Percentiles rank a stretch among this genome's conserved stretches.
These are phyloP conservation scores for Lepidocyrtoides sp. DNA, from an alignment of 2,888 invertebrate genomes.

Conservation along the genomic window DNA sequence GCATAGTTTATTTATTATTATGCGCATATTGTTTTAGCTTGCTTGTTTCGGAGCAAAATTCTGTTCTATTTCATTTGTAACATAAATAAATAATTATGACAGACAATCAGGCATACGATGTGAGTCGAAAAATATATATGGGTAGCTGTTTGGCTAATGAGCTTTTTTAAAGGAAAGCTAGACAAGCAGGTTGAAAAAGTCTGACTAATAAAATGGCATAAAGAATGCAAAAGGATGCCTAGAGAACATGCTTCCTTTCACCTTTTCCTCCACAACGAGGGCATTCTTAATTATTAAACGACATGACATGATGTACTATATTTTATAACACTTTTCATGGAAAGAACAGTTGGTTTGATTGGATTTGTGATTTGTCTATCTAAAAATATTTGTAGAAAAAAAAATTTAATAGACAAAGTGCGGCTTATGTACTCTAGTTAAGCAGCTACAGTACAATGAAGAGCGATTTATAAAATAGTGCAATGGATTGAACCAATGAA, in stretches of 20 bases:
- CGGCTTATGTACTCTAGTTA: too few species aligned
- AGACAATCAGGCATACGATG: too few species aligned
- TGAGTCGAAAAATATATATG: too few species aligned
- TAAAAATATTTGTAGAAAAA: neutral
- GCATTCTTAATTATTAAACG: slow-evolving; percentile 1
- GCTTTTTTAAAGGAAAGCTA: neutral
- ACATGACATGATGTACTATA: neutral
- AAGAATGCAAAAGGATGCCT: neutral
- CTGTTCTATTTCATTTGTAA: neutral
- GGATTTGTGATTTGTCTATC: neutral
- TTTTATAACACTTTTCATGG: neutral
- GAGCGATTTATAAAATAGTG: too few species aligned
- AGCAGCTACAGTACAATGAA: too few species aligned
- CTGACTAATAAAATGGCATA: slow-evolving; percentile 13
- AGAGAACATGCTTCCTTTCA: too few species aligned
- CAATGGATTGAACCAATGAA: too few species aligned
- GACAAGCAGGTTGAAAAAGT: neutral
- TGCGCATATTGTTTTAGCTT: neutral
- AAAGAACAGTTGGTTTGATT: slow-evolving; percentile 39
- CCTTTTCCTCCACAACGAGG: too few species aligned
- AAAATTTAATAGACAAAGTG: too few species aligned
- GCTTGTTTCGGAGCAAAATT: neutral
- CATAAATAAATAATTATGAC: too few species aligned
- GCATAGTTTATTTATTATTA: neutral
- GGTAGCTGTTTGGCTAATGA: slow-evolving; percentile 35